Conservation (phyloP, 2,888 invertebrate species). For the Blera fallax region DNA sequence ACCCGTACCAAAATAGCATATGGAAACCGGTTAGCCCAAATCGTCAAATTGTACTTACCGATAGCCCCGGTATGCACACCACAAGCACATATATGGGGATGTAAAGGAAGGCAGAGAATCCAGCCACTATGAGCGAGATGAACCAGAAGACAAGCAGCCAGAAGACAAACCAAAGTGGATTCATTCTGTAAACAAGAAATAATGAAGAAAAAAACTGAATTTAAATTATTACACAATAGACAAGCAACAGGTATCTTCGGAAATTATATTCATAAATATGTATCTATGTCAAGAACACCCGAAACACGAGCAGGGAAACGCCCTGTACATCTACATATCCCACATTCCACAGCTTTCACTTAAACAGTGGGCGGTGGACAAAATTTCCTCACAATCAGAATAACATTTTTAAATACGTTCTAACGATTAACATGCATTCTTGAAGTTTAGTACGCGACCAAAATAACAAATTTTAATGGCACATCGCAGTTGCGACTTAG, state of each 20-base stretch:
- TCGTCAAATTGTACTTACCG: slow-evolving; percentile 83
- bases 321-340: background rate
- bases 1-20: background rate
- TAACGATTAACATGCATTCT: slow-evolving; percentile 1
- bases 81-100: slow-evolving; percentile 86
- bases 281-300: background rate
- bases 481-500: background rate
- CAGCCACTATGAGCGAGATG: slow-evolving; percentile 86
- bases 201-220: background rate
- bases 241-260: background rate
- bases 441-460: slow-evolving; percentile 9
- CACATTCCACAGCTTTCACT: background rate
- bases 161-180: slow-evolving; percentile 86
- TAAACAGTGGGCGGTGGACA: slow-evolving; percentile 1
- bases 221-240: background rate
- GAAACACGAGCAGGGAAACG: slow-evolving; percentile 8
- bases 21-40: slow-evolving; percentile 1
- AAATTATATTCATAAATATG: background rate
- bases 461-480: slow-evolving; percentile 4
- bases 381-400: background rate
- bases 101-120: slow-evolving; percentile 87
- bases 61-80: slow-evolving; percentile 86
- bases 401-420: background rate
- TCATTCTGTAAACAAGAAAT: slow-evolving; percentile 82
- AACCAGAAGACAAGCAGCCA: slow-evolving; percentile 88